Evolutionary conservation across 2,113 vertebrate genomes (phyloP).

Genomic region (Acanthisitta chloris): DNA sequence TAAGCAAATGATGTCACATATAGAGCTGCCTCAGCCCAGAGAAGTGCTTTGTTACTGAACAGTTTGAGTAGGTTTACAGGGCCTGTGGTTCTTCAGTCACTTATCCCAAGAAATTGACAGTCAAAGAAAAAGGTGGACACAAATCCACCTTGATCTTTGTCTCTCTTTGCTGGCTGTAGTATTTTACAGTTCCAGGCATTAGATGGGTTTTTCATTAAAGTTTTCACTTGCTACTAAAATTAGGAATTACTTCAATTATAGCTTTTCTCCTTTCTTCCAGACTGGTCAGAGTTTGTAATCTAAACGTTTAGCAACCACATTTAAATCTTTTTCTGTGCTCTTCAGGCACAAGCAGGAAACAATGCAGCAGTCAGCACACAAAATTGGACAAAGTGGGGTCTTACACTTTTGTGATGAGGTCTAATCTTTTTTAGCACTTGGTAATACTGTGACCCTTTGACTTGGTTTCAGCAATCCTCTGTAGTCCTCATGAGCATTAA

Average conservation of each 20-base stretch:
- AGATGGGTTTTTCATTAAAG: neutral
- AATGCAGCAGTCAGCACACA: neutral
- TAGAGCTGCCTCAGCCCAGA: neutral
- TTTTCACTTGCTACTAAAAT: neutral
- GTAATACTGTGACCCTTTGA: neutral
- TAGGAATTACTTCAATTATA: neutral
- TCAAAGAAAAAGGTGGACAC: neutral
- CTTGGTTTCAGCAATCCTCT: neutral
- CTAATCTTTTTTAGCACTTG: neutral
- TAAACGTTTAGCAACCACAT: neutral
- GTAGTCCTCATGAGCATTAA: neutral
- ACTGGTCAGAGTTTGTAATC: neutral
- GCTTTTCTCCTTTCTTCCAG: neutral
- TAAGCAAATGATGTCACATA: constrained; percentile 21
- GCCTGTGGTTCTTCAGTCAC: constrained; percentile 1
- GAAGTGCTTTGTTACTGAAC: neutral
- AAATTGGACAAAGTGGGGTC: neutral
- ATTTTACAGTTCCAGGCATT: neutral
- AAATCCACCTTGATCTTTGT: neutral
- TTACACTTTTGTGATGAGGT: neutral
- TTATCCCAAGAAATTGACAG: neutral
- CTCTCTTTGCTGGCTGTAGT: neutral
- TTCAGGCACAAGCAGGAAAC: constrained; percentile 3
- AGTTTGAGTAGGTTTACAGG: neutral
- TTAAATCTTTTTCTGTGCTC: neutral